Conservation (phyloP, 2,888 invertebrate genomes). For the Drosophila antonietae region DNA sequence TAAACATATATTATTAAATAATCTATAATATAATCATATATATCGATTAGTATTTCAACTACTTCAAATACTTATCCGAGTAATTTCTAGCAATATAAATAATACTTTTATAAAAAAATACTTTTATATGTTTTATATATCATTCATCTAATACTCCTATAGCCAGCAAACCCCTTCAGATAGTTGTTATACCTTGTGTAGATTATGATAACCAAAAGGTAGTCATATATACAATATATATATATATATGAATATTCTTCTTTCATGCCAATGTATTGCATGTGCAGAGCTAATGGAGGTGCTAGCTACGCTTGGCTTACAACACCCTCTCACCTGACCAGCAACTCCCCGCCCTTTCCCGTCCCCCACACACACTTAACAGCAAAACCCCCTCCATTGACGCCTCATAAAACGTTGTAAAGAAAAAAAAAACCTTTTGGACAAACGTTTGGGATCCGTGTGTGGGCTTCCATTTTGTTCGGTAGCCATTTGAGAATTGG, state of each 20-base stretch:
- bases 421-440: constrained; percentile 12
- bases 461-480: constrained; percentile 53
- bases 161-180: background rate
- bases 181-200: constrained; percentile 3
- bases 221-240: constrained; percentile 1
- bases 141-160: too few species aligned
- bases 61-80: too few species aligned
- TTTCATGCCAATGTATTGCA: constrained; percentile 24
- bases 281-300: constrained; percentile 56
- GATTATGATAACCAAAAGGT: background rate
- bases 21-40: too few species aligned
- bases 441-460: constrained; percentile 43
- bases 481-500: constrained; percentile 60
- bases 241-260: constrained; percentile 5
- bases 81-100: background rate
- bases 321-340: background rate
- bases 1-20: too few species aligned
- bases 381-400: constrained; percentile 18
- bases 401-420: constrained; percentile 60
- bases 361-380: background rate
- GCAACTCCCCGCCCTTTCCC: background rate
- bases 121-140: too few species aligned
- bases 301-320: constrained; percentile 37
- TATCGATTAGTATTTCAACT: too few species aligned
- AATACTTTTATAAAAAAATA: too few species aligned